Evolutionary conservation across 2,888 invertebrate species (phyloP).

Genomic region (Hirtodrosophila duncani): DNA sequence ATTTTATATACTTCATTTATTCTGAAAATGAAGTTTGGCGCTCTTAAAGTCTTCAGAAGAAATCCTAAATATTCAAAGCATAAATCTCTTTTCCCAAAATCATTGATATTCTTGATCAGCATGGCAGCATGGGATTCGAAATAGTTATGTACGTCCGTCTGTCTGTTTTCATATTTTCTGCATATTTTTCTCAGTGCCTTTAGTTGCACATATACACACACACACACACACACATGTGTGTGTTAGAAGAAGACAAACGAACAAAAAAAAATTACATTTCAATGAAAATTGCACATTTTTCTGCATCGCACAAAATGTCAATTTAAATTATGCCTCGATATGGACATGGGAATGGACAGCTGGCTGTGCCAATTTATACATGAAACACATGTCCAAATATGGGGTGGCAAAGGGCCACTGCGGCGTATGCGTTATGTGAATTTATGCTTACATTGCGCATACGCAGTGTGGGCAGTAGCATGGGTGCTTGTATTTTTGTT

Average conservation of each 20-base stretch:
- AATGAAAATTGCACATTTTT: conserved; percentile 28
- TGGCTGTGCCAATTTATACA: conserved; percentile 31
- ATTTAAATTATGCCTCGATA: conserved; percentile 61
- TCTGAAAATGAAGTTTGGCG: too few relatives aligned
- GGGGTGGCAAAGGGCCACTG: conserved; percentile 17
- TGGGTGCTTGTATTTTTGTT: conserved; percentile 19
- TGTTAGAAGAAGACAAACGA: background rate
- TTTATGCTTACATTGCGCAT: conserved; percentile 30
- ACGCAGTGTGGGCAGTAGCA: conserved; percentile 20
- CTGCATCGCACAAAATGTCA: conserved; percentile 53
- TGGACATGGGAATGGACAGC: conserved; percentile 56
- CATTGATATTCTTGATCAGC: too few relatives aligned
- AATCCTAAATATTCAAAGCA: too few relatives aligned
- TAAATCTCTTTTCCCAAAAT: too few relatives aligned
- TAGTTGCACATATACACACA: too few relatives aligned
- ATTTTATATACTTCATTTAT: too few relatives aligned
- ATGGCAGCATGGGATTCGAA: too few relatives aligned
- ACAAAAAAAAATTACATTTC: too few relatives aligned
- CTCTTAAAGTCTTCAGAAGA: too few relatives aligned
- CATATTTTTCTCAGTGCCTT: conserved; percentile 30
- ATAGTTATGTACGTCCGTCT: too few relatives aligned
- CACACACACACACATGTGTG: too few relatives aligned
- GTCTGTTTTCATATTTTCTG: too few relatives aligned
- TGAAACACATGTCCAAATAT: background rate
- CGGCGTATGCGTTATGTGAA: conserved; percentile 25